phyloP scores from a whole-genome alignment of 2,888 invertebrate species.

The Amaurobius ferox region DNA sequence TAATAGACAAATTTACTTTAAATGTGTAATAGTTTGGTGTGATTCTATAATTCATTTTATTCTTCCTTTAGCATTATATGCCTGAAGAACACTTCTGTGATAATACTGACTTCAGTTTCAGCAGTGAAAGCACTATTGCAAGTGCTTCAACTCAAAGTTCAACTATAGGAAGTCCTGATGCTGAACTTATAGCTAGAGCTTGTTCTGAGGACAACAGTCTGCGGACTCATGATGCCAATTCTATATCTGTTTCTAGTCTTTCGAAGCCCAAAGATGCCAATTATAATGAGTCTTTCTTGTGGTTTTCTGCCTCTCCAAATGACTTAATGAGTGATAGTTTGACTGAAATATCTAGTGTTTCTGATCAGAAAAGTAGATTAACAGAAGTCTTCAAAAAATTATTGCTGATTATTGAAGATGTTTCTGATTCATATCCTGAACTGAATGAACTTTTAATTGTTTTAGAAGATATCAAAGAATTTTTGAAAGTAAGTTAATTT shows the following conservation, averaged over 20 bases:
- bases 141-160: constrained; percentile 55
- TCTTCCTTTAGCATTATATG: constrained; percentile 14
- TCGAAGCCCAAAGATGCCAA: constrained; percentile 28
- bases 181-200: constrained; percentile 39
- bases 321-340: constrained; percentile 31
- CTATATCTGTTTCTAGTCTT: neutral
- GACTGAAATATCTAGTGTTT: no score
- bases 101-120: constrained; percentile 49
- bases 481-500: constrained; percentile 76
- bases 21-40: no score
- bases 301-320: constrained; percentile 56
- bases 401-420: constrained; percentile 78
- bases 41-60: no score
- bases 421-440: constrained; percentile 79
- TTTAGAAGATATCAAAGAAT: constrained; percentile 76
- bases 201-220: constrained; percentile 4
- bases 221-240: constrained; percentile 4
- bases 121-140: constrained; percentile 49
- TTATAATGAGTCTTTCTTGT: constrained; percentile 41
- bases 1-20: no score
- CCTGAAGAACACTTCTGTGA: constrained; percentile 51
- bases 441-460: constrained; percentile 78
- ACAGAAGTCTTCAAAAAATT: constrained; percentile 77
- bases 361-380: constrained; percentile 74
- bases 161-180: constrained; percentile 65